Evolutionary conservation across 2,113 vertebrate genomes (phyloP).

Genomic region (Furnarius figulus): DNA sequence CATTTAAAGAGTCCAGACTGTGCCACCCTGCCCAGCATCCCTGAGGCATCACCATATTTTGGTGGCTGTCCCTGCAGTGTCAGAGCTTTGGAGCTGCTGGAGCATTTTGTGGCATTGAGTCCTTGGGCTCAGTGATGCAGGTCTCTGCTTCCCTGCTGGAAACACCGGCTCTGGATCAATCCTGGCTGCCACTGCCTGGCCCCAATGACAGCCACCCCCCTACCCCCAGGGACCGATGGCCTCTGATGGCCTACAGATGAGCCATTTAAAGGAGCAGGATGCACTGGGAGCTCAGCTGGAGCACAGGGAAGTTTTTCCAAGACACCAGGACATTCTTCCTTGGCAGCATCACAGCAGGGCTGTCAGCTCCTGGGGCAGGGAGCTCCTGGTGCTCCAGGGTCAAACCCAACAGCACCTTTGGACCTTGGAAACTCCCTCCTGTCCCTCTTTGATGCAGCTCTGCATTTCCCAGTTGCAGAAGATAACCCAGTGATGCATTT

Average conservation of each 20-base stretch:
- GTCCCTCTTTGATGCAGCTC: background rate
- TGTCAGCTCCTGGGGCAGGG: background rate
- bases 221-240: background rate
- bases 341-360: fast-evolving
- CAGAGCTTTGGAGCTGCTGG: fast-evolving
- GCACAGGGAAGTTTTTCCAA: background rate
- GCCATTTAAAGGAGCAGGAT: background rate
- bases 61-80: background rate
- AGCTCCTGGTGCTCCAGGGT: background rate
- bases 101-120: background rate
- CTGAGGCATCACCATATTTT: fast-evolving
- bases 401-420: background rate
- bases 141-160: background rate
- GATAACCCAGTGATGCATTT: background rate
- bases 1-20: fast-evolving
- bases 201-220: background rate
- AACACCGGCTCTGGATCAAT: fast-evolving
- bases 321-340: background rate
- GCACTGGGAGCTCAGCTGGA: background rate
- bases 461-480: fast-evolving
- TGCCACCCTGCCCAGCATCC: background rate
- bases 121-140: fast-evolving
- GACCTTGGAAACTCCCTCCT: background rate
- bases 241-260: fast-evolving
- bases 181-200: background rate